Evolutionary conservation across 2,797 vertebrate species (phyloP).

Genomic region (Phaenicophaeus curvirostris): DNA sequence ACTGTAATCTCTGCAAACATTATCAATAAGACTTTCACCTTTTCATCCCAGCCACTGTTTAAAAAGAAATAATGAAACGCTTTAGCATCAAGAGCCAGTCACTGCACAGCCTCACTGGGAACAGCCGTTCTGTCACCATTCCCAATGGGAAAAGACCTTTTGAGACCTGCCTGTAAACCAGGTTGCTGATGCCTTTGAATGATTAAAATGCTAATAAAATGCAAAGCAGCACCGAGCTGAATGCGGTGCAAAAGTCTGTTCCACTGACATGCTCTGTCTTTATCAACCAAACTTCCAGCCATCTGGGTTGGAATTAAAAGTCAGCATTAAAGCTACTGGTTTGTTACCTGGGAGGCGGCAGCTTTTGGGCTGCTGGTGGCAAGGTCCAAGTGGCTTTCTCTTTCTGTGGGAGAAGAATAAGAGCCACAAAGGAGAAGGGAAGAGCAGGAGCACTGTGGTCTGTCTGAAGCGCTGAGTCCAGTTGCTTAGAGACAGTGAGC

Average conservation of each 20-base stretch:
- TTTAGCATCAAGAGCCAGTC: not conserved
- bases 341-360: not conserved
- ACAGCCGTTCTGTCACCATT: rapidly evolving
- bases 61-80: not conserved
- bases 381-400: not conserved
- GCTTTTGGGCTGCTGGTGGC: not conserved
- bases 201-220: not conserved
- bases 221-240: not conserved
- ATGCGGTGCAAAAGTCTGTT: not conserved
- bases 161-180: not conserved
- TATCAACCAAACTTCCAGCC: rapidly evolving
- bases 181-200: rapidly evolving
- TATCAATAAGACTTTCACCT: not conserved
- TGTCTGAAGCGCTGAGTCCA: not conserved
- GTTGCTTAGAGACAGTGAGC: not conserved
- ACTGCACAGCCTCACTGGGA: not conserved
- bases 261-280: not conserved
- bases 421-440: not conserved
- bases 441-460: not conserved
- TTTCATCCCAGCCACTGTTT: not conserved
- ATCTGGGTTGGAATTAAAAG: not conserved
- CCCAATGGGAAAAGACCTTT: not conserved
- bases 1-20: not conserved
- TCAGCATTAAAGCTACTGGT: not conserved
- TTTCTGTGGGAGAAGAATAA: not conserved